A percentile compares a stretch with the other conserved stretches of the same genome.
Evolutionary conservation across 2,797 vertebrate species (phyloP).

Genomic region (Chelon labrosus): DNA sequence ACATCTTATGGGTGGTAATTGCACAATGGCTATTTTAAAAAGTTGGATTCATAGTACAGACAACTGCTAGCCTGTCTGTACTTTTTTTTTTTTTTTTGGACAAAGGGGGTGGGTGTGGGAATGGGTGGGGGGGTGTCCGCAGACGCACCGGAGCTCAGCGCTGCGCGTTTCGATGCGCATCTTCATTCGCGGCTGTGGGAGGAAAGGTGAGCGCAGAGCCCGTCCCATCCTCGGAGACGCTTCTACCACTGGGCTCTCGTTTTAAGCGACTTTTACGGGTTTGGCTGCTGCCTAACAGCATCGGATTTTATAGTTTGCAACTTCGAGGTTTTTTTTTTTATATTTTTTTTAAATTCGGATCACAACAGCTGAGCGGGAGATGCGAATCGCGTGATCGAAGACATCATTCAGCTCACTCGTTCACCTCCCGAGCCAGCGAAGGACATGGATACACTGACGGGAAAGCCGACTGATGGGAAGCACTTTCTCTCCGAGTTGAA

Average conservation of each 20-base stretch:
- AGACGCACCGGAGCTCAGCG: constrained; percentile 57
- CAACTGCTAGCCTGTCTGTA: constrained; percentile 22
- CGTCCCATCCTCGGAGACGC: constrained; percentile 33
- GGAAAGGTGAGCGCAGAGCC: constrained; percentile 59
- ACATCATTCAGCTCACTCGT: background rate
- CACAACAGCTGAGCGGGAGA: constrained; percentile 30
- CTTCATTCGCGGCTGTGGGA: constrained; percentile 62
- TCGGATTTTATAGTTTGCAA: background rate
- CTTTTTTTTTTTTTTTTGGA: constrained; percentile 49
- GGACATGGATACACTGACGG: constrained; percentile 28
- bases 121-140: constrained; percentile 24
- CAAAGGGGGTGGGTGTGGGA: constrained; percentile 17
- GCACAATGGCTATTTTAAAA: too few species aligned
- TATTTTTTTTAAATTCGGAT: background rate
- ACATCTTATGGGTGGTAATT: too few species aligned
- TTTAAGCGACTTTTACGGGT: background rate
- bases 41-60: background rate
- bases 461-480: constrained; percentile 31
- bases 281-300: background rate
- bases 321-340: constrained; percentile 3
- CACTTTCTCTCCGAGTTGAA: constrained; percentile 27
- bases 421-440: constrained; percentile 8
- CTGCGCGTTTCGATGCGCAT: constrained; percentile 63
- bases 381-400: constrained; percentile 1
- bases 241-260: background rate